A percentile compares a stretch with the other conserved stretches of the same genome.
These are phyloP conservation scores for Cyclura pinguis DNA, from an alignment of 2,797 vertebrate genomes.

Conservation along the genomic window DNA sequence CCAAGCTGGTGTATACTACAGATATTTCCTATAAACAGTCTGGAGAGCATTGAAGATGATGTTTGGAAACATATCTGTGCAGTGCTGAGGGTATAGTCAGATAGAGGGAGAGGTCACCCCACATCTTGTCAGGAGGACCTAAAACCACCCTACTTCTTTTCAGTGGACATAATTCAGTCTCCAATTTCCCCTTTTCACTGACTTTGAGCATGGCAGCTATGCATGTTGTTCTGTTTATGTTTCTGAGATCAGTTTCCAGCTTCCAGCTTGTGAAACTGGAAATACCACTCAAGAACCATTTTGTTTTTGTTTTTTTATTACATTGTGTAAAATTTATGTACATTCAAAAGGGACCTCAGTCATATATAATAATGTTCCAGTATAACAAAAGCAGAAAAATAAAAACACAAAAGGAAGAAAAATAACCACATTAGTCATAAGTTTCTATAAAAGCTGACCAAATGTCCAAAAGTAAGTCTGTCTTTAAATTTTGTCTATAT, in stretches of 20 bases:
- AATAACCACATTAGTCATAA: no score
- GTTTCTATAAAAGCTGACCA: no score
- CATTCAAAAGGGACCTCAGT: no score
- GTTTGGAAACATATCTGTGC: constrained; percentile 57
- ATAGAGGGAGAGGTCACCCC: not conserved
- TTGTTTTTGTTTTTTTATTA: no score
- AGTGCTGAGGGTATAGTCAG: constrained; percentile 42
- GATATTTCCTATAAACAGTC: constrained; percentile 57
- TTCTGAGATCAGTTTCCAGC: constrained; percentile 28
- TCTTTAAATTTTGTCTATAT: no score
- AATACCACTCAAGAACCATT: not conserved
- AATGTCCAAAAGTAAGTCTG: no score
- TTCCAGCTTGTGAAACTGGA: constrained; percentile 21
- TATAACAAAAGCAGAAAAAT: no score
- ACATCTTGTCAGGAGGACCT: not conserved
- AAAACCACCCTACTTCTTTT: not conserved
- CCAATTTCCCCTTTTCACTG: not conserved
- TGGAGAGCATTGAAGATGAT: constrained; percentile 39
- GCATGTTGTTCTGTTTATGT: not conserved
- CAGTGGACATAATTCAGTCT: not conserved
- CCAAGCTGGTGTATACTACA: constrained; percentile 63
- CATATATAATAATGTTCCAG: no score
- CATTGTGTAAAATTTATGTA: no score
- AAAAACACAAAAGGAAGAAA: no score
- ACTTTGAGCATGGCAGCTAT: constrained; percentile 55